Evolutionary conservation across 2,113 vertebrate species (phyloP).

Genomic region (Cacatua alba): DNA sequence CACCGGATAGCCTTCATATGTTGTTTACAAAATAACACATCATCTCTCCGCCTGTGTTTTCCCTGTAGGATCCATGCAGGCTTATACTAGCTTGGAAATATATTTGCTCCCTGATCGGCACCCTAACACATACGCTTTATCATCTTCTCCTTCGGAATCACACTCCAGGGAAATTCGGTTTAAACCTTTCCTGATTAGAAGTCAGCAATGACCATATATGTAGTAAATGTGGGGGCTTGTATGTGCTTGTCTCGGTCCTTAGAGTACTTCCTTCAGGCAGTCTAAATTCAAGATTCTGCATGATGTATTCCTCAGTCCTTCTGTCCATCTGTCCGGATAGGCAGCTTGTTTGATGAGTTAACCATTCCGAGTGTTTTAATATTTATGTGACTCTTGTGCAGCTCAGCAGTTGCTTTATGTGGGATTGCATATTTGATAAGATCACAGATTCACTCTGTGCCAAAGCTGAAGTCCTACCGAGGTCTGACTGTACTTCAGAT

Average conservation of each 20-base stretch:
- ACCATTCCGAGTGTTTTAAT: constrained; percentile 44
- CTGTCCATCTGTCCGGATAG: constrained; percentile 57
- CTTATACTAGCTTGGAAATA: constrained; percentile 37
- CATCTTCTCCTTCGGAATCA: constrained; percentile 35
- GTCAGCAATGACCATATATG: constrained; percentile 37
- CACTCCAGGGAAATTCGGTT: constrained; percentile 50
- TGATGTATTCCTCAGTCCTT: constrained; percentile 54
- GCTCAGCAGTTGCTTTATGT: constrained; percentile 40
- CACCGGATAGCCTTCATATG: constrained; percentile 4
- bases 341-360: constrained; percentile 49
- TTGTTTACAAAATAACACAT: constrained; percentile 58
- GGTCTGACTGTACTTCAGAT: constrained; percentile 73
- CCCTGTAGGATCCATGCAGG: background rate
- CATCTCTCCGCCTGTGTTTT: constrained; percentile 29
- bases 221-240: background rate
- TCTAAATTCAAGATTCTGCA: constrained; percentile 41
- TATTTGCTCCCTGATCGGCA: constrained; percentile 40
- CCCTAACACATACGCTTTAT: constrained; percentile 26
- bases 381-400: constrained; percentile 49
- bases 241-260: constrained; percentile 16
- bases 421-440: constrained; percentile 62
- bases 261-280: background rate
- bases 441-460: constrained; percentile 55
- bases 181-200: constrained; percentile 48
- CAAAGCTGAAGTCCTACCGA: constrained; percentile 51